Percentiles rank a stretch among this genome's conserved stretches.
phyloP scores from a whole-genome alignment of 2,113 vertebrate genomes.

The Pogona vitticeps region DNA sequence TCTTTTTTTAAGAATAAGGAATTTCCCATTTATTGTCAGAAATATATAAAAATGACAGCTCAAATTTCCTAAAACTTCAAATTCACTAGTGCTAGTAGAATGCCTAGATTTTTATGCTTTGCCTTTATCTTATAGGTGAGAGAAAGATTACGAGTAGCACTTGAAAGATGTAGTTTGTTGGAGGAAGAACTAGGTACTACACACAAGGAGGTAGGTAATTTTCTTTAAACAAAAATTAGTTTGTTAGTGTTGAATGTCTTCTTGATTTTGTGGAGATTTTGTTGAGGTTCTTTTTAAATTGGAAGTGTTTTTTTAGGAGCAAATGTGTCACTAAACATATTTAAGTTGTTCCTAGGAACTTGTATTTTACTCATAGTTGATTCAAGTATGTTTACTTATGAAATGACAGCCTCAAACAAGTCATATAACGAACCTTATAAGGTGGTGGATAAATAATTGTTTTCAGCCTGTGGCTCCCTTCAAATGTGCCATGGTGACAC shows the following conservation, averaged over 20 bases:
- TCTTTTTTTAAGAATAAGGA: background rate
- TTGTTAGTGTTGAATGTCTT: background rate
- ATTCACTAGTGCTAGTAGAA: background rate
- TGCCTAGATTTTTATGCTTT: conserved; percentile 4
- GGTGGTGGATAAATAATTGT: too few species aligned
- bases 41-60: background rate
- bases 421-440: too few species aligned
- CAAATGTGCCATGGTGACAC: too few species aligned
- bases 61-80: background rate
- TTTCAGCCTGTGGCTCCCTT: too few species aligned
- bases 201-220: conserved; percentile 89
- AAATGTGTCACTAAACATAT: background rate
- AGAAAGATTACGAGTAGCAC: conserved; percentile 91
- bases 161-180: conserved; percentile 92
- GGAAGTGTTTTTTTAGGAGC: background rate
- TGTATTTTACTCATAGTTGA: too few species aligned
- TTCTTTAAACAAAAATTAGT: background rate
- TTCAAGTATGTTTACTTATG: background rate
- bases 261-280: background rate
- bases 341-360: background rate
- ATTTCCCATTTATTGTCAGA: background rate
- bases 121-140: conserved; percentile 82
- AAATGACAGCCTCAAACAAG: background rate
- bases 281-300: background rate
- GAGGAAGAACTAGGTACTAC: conserved; percentile 92